Percentiles rank a stretch among this genome's conserved stretches.
These are phyloP conservation scores for Podarcis lilfordi DNA, from an alignment of 2,797 vertebrate genomes.

Conservation along the genomic window DNA sequence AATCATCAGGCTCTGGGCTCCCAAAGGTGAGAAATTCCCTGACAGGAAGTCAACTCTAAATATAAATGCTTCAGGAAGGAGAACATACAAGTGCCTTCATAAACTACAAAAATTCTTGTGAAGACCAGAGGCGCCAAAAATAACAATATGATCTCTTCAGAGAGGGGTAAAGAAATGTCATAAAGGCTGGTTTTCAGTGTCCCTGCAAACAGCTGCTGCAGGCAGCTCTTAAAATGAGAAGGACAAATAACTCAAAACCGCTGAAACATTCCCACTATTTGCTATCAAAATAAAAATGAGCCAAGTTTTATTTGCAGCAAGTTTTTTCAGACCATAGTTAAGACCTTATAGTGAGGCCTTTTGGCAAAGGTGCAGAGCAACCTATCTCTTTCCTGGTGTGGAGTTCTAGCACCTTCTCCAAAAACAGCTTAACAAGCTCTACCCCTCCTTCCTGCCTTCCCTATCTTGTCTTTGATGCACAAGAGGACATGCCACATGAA, in stretches of 20 bases:
- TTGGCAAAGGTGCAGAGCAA: not conserved
- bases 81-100: slow-evolving; percentile 63
- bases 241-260: slow-evolving; percentile 23
- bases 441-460: not conserved
- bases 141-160: slow-evolving; percentile 57
- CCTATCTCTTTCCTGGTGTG: not conserved
- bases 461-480: not conserved
- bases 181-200: slow-evolving; percentile 46
- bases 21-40: slow-evolving; percentile 70
- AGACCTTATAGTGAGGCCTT: slow-evolving; percentile 26
- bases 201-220: slow-evolving; percentile 38
- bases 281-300: slow-evolving; percentile 38
- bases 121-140: slow-evolving; percentile 56
- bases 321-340: slow-evolving; percentile 6
- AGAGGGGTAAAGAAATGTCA: slow-evolving; percentile 62
- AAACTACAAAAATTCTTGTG: slow-evolving; percentile 71
- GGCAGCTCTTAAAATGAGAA: slow-evolving; percentile 41
- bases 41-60: slow-evolving; percentile 64
- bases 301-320: slow-evolving; percentile 33
- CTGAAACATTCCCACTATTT: slow-evolving; percentile 22
- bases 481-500: not conserved
- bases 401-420: not conserved
- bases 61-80: slow-evolving; percentile 64
- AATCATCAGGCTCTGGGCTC: slow-evolving; percentile 42
- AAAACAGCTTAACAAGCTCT: not conserved